Conservation (phyloP, 1,140 invertebrate genomes). For the Oedothorax gibbosus region DNA sequence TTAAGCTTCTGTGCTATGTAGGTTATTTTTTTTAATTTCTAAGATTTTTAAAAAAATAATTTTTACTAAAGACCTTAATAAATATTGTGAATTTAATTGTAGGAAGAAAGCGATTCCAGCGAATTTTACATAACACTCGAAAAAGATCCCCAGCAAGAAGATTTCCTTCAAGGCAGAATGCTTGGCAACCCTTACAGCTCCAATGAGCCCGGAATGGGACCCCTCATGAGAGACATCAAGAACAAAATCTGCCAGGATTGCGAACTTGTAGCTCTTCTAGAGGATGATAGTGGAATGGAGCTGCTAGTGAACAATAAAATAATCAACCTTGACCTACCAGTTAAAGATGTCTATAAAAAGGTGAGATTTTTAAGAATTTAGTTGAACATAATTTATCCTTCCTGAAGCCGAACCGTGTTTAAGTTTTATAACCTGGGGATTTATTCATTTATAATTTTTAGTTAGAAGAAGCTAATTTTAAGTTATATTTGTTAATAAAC, state of each 20-base stretch:
- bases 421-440: background rate
- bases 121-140: constrained; percentile 97
- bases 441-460: background rate
- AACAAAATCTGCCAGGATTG: constrained; percentile 99
- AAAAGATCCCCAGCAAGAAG: constrained; percentile 98
- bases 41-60: background rate
- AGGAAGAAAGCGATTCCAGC: constrained; percentile 94
- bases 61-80: background rate
- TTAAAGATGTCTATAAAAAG: constrained; percentile 82
- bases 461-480: background rate
- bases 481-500: too few relatives aligned
- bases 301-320: constrained; percentile 99
- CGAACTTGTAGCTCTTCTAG: constrained; percentile 93
- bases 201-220: constrained; percentile 91
- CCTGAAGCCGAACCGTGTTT: background rate
- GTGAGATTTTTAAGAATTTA: constrained; percentile 44
- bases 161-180: constrained; percentile 97
- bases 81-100: constrained; percentile 9
- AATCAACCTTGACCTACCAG: constrained; percentile 94
- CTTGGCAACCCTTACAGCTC: constrained; percentile 97
- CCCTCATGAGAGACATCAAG: constrained; percentile 97
- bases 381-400: background rate
- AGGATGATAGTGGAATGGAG: constrained; percentile 99
- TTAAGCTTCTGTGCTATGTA: background rate
- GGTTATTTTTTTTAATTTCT: background rate